Evolutionary conservation across 2,888 invertebrate genomes (phyloP), one percentile per base, ranked within the genome.

Genomic region (Anticlea derivata): DNA sequence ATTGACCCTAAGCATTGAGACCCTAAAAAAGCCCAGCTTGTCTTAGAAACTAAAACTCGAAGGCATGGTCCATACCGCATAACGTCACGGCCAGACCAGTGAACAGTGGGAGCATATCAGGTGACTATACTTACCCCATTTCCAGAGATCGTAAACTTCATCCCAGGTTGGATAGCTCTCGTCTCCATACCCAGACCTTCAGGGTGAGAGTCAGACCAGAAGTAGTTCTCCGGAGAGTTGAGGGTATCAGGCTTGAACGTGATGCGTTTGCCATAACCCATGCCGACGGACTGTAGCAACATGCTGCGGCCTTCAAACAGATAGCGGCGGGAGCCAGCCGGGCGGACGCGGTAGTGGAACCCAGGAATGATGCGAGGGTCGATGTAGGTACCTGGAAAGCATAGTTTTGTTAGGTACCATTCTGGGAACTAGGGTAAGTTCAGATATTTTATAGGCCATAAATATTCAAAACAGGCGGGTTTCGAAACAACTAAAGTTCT

Each of bases 131-230:
- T 74, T 70, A 93, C 92, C 63, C 92, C 92, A 61, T 92, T 92
- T 65, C 93, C 92, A 55, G 91, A 84, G 46, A 94, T 90, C 7
- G 86, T 74, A 78, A 94, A 94, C 66, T 92, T 92, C 93, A 94
- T 94, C 23, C 93, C 93, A 26, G 92, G 92, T 56, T 92, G 91
- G 24, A 94, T 92, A 5, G 94, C 94, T 34, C 94, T 90, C 1
- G 94, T 90, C 73, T 94, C 94, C 72, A 94, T 87, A 39, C 94
- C 95, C 51, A 94, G 84, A 26, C 95, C 95, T 66, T 94, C 94
- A 2, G 94, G 93, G 63, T 94, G 93, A 29, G 93, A 95, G 79
- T 96, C 95, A 13, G 95, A 95, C 95, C 95, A 95, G 80, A 96
- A 93, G 75, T 93, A 94, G 78, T 94, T 94, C 60, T 93, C 91